Percentiles rank a stretch among this genome's conserved stretches.
phyloP scores from a whole-genome alignment of 2,797 vertebrate species.

The Peromyscus eremicus region DNA sequence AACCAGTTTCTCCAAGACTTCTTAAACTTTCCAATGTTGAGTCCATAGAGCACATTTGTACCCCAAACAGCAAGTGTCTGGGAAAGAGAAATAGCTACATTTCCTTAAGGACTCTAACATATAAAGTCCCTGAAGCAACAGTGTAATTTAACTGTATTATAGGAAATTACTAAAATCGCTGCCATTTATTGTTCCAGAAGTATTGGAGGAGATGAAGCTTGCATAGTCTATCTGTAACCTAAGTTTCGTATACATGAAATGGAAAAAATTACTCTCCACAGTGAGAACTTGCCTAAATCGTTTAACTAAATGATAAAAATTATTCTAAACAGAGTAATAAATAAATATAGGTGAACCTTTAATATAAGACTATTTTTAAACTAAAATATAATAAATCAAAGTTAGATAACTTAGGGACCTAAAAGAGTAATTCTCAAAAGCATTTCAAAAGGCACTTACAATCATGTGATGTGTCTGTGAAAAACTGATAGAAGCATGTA shows the following conservation, averaged over 20 bases:
- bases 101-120: conserved; percentile 52
- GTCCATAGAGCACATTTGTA: conserved; percentile 31
- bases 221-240: background rate
- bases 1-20: conserved; percentile 50
- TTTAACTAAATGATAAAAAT: background rate
- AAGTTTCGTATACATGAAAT: conserved; percentile 2
- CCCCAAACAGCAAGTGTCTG: conserved; percentile 30
- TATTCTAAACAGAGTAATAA: conserved; percentile 44
- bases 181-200: conserved; percentile 44
- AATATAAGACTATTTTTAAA: background rate
- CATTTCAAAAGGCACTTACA: conserved; percentile 10
- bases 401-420: background rate
- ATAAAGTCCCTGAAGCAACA: conserved; percentile 51
- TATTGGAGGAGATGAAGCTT: conserved; percentile 23
- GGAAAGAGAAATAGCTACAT: conserved; percentile 42
- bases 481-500: background rate
- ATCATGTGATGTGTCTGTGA: background rate
- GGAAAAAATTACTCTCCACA: conserved; percentile 23
- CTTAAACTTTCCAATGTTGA: conserved; percentile 1
- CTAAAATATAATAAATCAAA: conserved; percentile 39
- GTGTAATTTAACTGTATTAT: conserved; percentile 50
- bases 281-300: conserved; percentile 15
- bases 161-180: conserved; percentile 65
- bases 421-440: background rate
- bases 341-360: conserved; percentile 7